phyloP scores from a whole-genome alignment of 2,113 vertebrate genomes.

The Gambusia affinis region DNA sequence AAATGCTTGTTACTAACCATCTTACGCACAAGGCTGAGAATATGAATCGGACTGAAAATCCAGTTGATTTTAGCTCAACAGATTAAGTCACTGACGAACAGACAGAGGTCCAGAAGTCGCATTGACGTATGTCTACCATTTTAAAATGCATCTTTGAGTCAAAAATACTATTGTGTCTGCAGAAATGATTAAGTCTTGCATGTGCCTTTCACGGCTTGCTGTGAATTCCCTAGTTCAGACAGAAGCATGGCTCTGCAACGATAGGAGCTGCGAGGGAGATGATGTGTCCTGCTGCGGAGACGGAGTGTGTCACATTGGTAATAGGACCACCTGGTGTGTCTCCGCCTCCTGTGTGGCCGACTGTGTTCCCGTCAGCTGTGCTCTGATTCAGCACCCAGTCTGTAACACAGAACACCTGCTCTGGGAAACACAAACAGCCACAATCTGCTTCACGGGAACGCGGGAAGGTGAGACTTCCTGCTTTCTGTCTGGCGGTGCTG shows the following conservation, averaged over 20 bases:
- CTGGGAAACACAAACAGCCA: not conserved
- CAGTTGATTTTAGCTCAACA: not conserved
- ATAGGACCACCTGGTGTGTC: conserved; percentile 33
- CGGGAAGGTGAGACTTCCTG: not conserved
- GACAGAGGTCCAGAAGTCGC: not conserved
- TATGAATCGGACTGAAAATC: not conserved
- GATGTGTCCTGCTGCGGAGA: conserved; percentile 16
- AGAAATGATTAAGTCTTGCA: not conserved
- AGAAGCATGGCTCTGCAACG: not conserved
- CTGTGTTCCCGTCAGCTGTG: conserved; percentile 1
- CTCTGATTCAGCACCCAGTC: conserved; percentile 1
- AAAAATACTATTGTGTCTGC: not conserved
- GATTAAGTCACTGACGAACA: too few relatives aligned
- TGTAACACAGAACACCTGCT: not conserved
- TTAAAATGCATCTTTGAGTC: not conserved
- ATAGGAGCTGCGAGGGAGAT: conserved; percentile 1
- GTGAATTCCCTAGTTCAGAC: not conserved
- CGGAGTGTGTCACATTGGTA: conserved; percentile 23
- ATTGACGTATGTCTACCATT: not conserved
- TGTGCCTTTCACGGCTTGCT: not conserved
- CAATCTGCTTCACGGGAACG: not conserved
- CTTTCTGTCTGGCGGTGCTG: not conserved
- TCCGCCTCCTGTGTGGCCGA: conserved; percentile 11
- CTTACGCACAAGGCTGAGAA: too few relatives aligned
- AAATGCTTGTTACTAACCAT: too few relatives aligned